phyloP scores from a whole-genome alignment of 2,888 invertebrate genomes.

The Synanthedon vespiformis region DNA sequence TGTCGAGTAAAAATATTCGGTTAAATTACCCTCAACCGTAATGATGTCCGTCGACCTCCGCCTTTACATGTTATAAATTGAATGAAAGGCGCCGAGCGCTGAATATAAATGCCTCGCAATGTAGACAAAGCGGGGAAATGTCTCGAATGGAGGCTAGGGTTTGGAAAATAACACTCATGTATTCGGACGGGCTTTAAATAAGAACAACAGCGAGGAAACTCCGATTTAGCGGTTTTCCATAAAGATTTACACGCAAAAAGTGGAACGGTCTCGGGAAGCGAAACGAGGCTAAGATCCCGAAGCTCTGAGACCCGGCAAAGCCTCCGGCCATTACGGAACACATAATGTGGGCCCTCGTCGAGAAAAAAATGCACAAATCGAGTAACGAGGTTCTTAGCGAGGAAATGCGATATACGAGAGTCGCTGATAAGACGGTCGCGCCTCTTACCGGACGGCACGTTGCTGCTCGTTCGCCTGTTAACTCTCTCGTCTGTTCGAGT shows the following conservation, averaged over 20 bases:
- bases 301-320: background rate
- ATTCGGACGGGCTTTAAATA: background rate
- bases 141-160: no score
- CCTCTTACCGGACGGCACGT: no score
- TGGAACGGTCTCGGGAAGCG: background rate
- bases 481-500: no score
- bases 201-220: background rate
- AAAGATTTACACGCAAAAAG: background rate
- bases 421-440: background rate
- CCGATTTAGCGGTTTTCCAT: background rate
- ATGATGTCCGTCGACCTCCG: no score
- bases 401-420: background rate
- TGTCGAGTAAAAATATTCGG: no score
- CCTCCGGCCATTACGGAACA: background rate
- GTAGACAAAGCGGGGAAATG: no score
- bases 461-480: no score
- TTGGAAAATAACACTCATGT: background rate
- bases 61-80: no score
- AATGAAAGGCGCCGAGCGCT: no score
- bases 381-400: background rate
- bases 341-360: background rate
- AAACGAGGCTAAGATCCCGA: background rate
- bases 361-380: background rate
- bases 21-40: no score
- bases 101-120: no score